Evolutionary conservation across 2,888 invertebrate species (phyloP).

Genomic region (Trachelus tabidus): DNA sequence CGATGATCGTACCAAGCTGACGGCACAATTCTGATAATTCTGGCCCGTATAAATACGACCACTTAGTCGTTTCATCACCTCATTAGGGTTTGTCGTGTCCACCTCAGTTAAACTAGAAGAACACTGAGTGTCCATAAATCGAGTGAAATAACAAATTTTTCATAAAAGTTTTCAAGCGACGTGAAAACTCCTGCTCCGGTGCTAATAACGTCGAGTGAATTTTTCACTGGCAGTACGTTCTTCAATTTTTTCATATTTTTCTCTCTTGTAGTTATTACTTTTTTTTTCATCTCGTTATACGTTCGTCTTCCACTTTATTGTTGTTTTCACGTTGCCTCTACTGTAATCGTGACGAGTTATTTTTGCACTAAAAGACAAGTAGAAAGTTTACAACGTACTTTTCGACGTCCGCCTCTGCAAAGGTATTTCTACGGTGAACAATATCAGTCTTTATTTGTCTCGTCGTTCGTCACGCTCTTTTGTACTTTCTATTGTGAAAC

Average conservation of each 20-base stretch:
- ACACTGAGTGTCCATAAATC: neutral
- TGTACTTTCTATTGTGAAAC: neutral
- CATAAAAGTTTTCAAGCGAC: neutral
- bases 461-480: neutral
- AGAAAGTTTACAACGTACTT: neutral
- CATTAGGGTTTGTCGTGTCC: conserved; percentile 16
- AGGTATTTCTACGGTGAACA: neutral
- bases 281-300: neutral
- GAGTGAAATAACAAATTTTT: neutral
- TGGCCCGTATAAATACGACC: conserved; percentile 52
- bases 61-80: conserved; percentile 43
- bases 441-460: neutral
- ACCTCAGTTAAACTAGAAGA: neutral
- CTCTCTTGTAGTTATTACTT: neutral
- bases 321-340: neutral
- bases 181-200: neutral
- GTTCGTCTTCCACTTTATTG: neutral
- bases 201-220: neutral
- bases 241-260: neutral
- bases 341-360: neutral
- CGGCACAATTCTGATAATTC: conserved; percentile 36
- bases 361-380: neutral
- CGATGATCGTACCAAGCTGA: conserved; percentile 31
- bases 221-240: neutral
- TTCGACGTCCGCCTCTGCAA: neutral